Base-by-base conservation (phyloP, 1,140 invertebrate genomes). In the Centruroides sculpturatus region DNA sequence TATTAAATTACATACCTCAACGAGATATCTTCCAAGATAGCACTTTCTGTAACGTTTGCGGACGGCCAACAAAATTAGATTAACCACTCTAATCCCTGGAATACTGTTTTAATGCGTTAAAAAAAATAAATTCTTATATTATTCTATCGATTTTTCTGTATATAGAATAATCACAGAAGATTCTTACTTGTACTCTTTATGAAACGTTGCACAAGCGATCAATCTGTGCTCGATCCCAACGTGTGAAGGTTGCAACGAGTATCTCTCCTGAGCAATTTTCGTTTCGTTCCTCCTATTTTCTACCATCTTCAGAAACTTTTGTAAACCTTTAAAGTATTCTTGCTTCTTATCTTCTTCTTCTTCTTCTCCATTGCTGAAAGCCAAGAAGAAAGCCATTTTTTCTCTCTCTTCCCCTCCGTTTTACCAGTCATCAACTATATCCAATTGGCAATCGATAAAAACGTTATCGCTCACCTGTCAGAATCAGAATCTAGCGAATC, bases 171-270 rank as follows among this genome's bases (percentile, higher is more conserved):
- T 23, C 8, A 53, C 5, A 3, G 51, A 53, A 53, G 51, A 53
- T 13, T 23, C n/a, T 23, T 69, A 75, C 74, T 72, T 67, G 69
- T 70, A 74, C 66, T 74, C 74, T 61, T 75, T 76, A 53, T 74
- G 71, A 64, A 71, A 75, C n/a, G 74, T 74, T 5, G 68, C 67
- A 65, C 70, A 71, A 4, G 69, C 74, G 8, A 75, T 67, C n/a
- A 76, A 67, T 60, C 72, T 69, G 48, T 71, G 72, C 56, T 75
- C 73, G 50, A 73, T 68, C 2, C 73, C 71, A 36, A 75, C 62
- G 53, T 70, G 63, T 4, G 68, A 60, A 0, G 61, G 56, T 47
- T 62, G 64, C 3, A 65, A 41, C 0, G 59, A 62, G n/a, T 59
- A 62, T 11, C 60, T 57, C 35, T 65, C 64, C 11, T 62, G 13